Evolutionary conservation across 1,140 invertebrate species (phyloP), one percentile per base, ranked within the genome.

Genomic region (Brachionus manjavacas): DNA sequence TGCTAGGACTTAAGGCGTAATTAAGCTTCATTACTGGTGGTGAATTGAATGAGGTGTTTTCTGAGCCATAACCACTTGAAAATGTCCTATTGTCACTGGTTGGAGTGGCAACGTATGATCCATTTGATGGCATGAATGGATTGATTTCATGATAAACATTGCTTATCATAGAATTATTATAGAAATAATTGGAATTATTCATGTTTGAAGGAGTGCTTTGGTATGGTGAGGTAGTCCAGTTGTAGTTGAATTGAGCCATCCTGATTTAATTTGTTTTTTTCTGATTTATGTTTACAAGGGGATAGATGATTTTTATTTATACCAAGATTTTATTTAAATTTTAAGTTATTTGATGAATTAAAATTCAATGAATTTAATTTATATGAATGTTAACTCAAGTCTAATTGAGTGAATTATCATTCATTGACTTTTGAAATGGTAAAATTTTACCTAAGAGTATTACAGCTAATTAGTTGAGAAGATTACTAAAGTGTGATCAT

Each of bases 401-500:
- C 25, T 49, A 25, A 49, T 76, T 76, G 72, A 49, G 39, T 46
- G 72, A 76, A 76, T 35, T 46, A 14, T n/a, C 39, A 72, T 72
- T 76, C 39, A 49, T 35, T 76, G 41, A 49, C 23, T 76, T 20
- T 41, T 49, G 41, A n/a, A 35, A 74, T 74, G 66, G 31, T 14
- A 16, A 74, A 74, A 43, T 41, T 41, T 46, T 74, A 41, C 16
- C 8, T 76, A 76, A 76, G 72, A 76, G 16, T 76, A 76, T 76
- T 76, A 68, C 66, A 72, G 39, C 35, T 41, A 76, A 76, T 76
- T 76, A 76, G n/a, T 76, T 76, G 72, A 76, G 72, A 76, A 23
- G 72, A 76, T 76, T 76, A 49, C 16, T 74, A 76, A 76, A 49
- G 72, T 76, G 72, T 76, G 72, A 76, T 76, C 72, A 76, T 76